Conservation (phyloP, 2,888 invertebrate genomes). For the Drymonia ruficornis region DNA sequence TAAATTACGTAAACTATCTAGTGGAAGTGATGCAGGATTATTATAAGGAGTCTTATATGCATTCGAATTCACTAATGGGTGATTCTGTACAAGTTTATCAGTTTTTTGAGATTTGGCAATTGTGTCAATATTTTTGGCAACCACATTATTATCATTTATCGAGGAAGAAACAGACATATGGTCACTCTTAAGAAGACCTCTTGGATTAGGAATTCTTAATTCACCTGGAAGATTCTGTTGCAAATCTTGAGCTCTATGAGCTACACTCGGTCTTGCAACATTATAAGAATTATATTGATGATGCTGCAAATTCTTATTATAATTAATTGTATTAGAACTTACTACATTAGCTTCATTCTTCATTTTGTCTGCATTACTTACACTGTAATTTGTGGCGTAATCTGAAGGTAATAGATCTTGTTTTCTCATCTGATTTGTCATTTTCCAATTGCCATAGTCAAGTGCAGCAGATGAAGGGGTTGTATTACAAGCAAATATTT, state of each 20-base stretch:
- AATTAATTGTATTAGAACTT: conserved; percentile 57
- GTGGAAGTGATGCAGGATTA: conserved; percentile 67
- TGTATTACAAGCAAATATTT: conserved; percentile 64
- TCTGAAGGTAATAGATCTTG: conserved; percentile 69
- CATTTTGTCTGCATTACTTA: conserved; percentile 60
- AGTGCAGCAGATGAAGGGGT: conserved; percentile 58
- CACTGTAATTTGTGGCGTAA: conserved; percentile 64
- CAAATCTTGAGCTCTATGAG: conserved; percentile 61
- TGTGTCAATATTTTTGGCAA: conserved; percentile 61
- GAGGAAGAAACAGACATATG: conserved; percentile 52
- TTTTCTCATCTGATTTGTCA: conserved; percentile 65
- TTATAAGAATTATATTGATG: conserved; percentile 68
- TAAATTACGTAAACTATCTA: conserved; percentile 83
- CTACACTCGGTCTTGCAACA: conserved; percentile 54
- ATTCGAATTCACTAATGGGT: conserved; percentile 65
- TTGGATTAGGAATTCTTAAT: conserved; percentile 74
- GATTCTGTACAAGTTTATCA: conserved; percentile 70
- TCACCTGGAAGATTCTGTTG: conserved; percentile 69
- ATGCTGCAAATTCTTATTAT: conserved; percentile 69
- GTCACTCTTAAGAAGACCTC: conserved; percentile 64
- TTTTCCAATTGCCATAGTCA: conserved; percentile 78
- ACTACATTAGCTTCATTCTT: conserved; percentile 56
- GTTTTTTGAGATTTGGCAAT: conserved; percentile 65
- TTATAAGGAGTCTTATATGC: conserved; percentile 73
- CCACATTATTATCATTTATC: conserved; percentile 52